Base-by-base conservation (phyloP, 2,797 vertebrate genomes). In the Caiman crocodilus region DNA sequence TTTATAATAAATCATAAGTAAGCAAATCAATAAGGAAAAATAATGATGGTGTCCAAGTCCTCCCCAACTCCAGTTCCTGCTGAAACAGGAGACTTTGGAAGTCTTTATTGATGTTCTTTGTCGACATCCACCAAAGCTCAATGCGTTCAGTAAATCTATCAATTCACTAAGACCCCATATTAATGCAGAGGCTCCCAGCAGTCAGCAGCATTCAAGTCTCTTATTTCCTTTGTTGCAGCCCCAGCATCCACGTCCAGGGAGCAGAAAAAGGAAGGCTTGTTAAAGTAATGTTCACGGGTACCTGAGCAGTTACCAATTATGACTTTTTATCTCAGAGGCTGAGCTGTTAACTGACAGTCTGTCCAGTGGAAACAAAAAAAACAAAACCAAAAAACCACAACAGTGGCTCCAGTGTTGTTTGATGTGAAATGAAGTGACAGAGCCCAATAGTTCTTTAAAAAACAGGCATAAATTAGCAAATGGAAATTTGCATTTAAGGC, bases 301-400 rank as follows among this genome's bases (percentile, higher is more conserved):
- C 14, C 7, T 3, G 30, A 73, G 2, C 17, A 35, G 30, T 82
- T 82, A 88, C 20, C n/a, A 83, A 14, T 55, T 76, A 55, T 0
- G 4, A 18, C 6, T 56, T 78, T 23, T n/a, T 84, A 14, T 0
- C 0, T 13, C 21, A 83, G 17, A 30, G 10, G 6, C 23, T 58
- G 28, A 78, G 35, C 20, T 35, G 12, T 67, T 81, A 65, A 60
- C 30, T 42, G 32, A 18, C 4, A 50, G 57, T 79, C 67, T 89
- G 14, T 1, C 2, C 5, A 32, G 42, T 55, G 6, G 8, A 25
- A 6, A 26, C 26, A 74, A 92, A 35, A 35, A 79, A 35, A 12
- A 5, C 3, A 88, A 74, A 89, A 35, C 3, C 2, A 21, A 61
- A 12, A 9, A 87, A 58, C 20, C 10, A 32, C 2, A 64, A 67